Conservation (phyloP, 2,888 invertebrate species). For the Agapostemon virescens region DNA sequence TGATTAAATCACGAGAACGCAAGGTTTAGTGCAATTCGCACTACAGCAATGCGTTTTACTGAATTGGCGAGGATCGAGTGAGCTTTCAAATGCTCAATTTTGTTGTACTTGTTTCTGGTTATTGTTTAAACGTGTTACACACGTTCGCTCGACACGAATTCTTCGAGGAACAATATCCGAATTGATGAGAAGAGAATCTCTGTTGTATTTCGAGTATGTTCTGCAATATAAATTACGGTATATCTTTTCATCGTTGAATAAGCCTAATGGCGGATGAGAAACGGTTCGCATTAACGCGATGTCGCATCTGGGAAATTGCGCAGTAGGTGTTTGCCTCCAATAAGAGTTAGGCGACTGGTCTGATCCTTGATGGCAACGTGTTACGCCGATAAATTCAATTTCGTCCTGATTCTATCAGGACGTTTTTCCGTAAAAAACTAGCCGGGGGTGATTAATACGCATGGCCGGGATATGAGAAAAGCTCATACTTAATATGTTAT, state of each 20-base stretch:
- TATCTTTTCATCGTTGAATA: not conserved
- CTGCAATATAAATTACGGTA: not conserved
- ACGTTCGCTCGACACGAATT: not conserved
- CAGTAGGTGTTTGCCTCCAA: slow-evolving; percentile 11
- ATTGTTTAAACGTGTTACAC: not conserved
- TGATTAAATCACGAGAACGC: no score
- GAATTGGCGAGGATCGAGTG: no score
- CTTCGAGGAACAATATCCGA: not conserved
- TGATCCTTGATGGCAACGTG: not conserved
- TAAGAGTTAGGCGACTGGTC: slow-evolving; percentile 16
- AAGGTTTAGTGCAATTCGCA: no score
- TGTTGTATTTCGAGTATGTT: not conserved
- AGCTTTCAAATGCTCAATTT: no score
- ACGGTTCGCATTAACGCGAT: slow-evolving; percentile 2
- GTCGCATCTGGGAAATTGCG: slow-evolving; percentile 32
- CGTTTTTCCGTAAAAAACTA: slow-evolving; percentile 1
- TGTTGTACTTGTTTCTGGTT: not conserved
- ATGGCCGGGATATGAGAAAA: not conserved
- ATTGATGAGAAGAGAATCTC: not conserved
- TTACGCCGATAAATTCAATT: slow-evolving; percentile 43
- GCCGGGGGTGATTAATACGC: slow-evolving; percentile 26
- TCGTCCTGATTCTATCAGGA: slow-evolving; percentile 18
- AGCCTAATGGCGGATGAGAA: not conserved
- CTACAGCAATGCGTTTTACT: no score
- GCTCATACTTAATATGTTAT: slow-evolving; percentile 30